Evolutionary conservation across 2,797 vertebrate genomes (phyloP), one percentile per base, ranked within the genome.

Genomic region (Microctenopoma lineatum): DNA sequence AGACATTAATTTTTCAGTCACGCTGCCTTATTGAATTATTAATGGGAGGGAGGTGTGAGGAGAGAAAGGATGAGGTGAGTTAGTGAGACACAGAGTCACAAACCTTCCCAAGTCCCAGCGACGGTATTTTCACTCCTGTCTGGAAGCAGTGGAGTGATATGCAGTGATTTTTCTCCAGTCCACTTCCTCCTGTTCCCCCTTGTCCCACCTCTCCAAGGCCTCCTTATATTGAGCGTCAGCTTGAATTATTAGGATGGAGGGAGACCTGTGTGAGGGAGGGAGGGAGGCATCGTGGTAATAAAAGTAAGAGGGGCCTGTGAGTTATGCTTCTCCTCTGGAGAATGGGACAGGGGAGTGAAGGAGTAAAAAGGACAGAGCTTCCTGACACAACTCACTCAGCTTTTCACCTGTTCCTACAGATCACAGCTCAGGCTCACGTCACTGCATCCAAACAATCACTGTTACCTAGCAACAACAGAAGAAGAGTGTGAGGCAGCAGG

Each of bases 1-100:
- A 56, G 67, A 50, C 85, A 90, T 89, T 72, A 71, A 91, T 90
- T 87, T 90, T 90, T 90, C 84, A 85, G 79, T 84, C 87, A 87
- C 73, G 76, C 76, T 62, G 73, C 78, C 61, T 65, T 82, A 84
- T 92, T 84, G 54, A 88, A 89, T 87, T 83, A 91, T 87, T 88
- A 77, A 92, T 85, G 63, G 70, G 78, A 53, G 65, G 21, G 66
- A 82, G 79, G 82, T 83, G 75, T 63, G 68, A 69, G 70, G 54
- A n/a, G 7, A 54, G 65, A 32, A 71, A 34, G 66, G 66, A 54
- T 51, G 64, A 47, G 79, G 79, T 77, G 38, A 72, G 75, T 75
- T 73, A 56, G 78, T 68, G 7, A 71, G 66, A 82, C 47, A 21
- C 44, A 68, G 63, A 32, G 34, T 8, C 59, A 18, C 46, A 11